Evolutionary conservation across 2,888 invertebrate genomes (phyloP).

Genomic region (Pyrrhia umbra): DNA sequence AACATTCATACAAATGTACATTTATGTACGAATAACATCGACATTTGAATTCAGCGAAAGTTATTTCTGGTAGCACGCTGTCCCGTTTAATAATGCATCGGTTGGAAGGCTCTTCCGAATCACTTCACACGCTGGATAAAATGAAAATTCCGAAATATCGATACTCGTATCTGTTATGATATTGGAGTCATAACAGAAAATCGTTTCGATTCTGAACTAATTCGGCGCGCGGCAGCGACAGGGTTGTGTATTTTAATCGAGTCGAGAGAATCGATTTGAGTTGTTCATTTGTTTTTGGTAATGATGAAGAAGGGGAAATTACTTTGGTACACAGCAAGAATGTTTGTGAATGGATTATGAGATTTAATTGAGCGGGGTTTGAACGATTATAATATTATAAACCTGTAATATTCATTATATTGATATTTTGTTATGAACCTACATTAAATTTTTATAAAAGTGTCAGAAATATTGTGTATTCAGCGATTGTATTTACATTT

Average conservation of each 20-base stretch:
- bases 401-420: too few relatives aligned
- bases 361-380: conserved; percentile 4
- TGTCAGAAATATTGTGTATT: too few relatives aligned
- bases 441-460: too few relatives aligned
- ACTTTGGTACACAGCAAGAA: not conserved
- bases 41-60: conserved; percentile 32
- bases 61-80: conserved; percentile 46
- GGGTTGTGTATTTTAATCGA: conserved; percentile 21
- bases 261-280: conserved; percentile 25
- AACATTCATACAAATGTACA: not conserved
- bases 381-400: too few relatives aligned
- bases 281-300: conserved; percentile 28
- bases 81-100: conserved; percentile 62
- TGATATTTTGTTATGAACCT: too few relatives aligned
- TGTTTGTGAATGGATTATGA: not conserved
- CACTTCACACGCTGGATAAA: conserved; percentile 58
- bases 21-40: conserved; percentile 4
- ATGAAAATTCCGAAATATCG: conserved; percentile 61
- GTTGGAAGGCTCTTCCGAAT: conserved; percentile 51
- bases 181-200: conserved; percentile 47
- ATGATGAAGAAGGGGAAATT: conserved; percentile 28
- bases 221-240: not conserved
- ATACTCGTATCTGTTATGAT: conserved; percentile 42
- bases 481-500: too few relatives aligned
- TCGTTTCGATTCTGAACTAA: conserved; percentile 16